Percentiles rank a stretch among this genome's conserved stretches.
Conservation (phyloP, 2,113 vertebrate species). For the Prionailurus viverrinus region DNA sequence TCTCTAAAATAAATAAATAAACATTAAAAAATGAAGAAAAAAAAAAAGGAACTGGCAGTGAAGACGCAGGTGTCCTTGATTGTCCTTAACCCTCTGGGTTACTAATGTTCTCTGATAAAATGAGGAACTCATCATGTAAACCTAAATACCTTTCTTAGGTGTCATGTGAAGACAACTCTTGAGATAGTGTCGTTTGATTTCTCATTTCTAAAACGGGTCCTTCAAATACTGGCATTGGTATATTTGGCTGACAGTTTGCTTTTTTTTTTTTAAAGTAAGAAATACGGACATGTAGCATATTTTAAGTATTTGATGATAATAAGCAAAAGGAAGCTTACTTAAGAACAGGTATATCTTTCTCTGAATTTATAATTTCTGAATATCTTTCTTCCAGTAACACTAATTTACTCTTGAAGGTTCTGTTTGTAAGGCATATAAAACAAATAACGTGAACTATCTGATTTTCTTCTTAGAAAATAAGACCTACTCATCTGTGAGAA, state of each 20-base stretch:
- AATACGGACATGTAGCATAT: not conserved
- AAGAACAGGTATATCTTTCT: not conserved
- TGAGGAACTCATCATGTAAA: not conserved
- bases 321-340: not conserved
- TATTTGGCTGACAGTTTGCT: not conserved
- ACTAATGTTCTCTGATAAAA: constrained; percentile 19
- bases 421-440: constrained; percentile 38
- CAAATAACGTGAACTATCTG: constrained; percentile 18
- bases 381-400: constrained; percentile 39
- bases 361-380: constrained; percentile 31
- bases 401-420: constrained; percentile 48
- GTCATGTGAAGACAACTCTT: not conserved
- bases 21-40: too few species aligned
- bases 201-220: not conserved
- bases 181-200: constrained; percentile 1
- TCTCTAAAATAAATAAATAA: too few species aligned
- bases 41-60: not conserved
- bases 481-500: constrained; percentile 97
- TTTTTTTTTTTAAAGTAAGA: not conserved
- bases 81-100: not conserved
- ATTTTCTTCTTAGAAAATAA: constrained; percentile 93
- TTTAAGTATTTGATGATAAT: constrained; percentile 41
- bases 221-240: constrained; percentile 50
- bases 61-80: not conserved
- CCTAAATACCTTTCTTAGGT: not conserved